Evolutionary conservation across 2,113 vertebrate genomes (phyloP).

Genomic region (Brienomyrus longianalis): DNA sequence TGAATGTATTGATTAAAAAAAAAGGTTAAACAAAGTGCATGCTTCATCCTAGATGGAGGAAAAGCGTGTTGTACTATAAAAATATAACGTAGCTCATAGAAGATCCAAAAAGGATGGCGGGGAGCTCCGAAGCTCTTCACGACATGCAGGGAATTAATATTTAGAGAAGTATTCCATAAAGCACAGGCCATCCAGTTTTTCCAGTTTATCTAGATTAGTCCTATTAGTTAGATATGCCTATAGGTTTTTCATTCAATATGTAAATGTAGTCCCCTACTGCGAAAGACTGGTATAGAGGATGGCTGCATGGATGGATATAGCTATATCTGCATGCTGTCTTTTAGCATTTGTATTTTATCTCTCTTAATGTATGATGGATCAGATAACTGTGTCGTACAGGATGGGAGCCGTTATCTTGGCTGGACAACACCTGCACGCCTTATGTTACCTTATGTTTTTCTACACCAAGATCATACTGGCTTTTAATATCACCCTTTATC

Average conservation of each 20-base stretch:
- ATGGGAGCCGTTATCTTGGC: slow-evolving; percentile 19
- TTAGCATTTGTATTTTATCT: not conserved
- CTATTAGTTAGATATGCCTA: not conserved
- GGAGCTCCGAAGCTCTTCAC: not conserved
- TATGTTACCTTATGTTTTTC: slow-evolving; percentile 24
- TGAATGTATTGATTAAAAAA: not conserved
- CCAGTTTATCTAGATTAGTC: not conserved
- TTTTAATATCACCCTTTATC: slow-evolving; percentile 31
- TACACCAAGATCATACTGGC: slow-evolving; percentile 28
- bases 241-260: not conserved
- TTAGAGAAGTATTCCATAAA: not conserved
- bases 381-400: not conserved
- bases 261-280: not conserved
- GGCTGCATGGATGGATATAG: not conserved
- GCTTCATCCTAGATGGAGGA: not conserved
- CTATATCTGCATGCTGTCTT: not conserved
- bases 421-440: slow-evolving; percentile 35
- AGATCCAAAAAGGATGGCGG: not conserved
- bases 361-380: not conserved
- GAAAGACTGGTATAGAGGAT: not conserved
- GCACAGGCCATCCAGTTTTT: not conserved
- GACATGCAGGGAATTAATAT: not conserved
- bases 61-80: not conserved
- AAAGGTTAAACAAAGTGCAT: not conserved
- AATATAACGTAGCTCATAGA: not conserved